Base-by-base conservation (phyloP, 35 echinoderm and acorn worm species). In the Ophiothrix spiculata region DNA sequence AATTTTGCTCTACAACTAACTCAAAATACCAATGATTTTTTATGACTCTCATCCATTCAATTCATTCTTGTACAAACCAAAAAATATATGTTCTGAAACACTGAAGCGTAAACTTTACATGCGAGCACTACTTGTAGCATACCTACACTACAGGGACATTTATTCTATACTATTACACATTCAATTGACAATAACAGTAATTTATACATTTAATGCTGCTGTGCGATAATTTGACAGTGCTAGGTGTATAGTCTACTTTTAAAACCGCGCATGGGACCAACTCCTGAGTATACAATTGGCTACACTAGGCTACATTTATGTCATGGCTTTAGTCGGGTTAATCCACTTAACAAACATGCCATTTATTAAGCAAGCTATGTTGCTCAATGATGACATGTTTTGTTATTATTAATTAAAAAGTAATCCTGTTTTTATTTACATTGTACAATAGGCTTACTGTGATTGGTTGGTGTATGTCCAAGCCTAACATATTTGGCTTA, bases 271-370 rank as follows among this genome's bases (percentile, higher is more conserved):
- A 69, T 21, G 21, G 3, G 17, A 12, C 60, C 23, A 4, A 28
- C 60, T n/a, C 25, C 60, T 69, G 60, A 69, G 8, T 69, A 69
- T 69, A 69, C 25, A 69, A 69, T 15, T 12, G 60, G 25, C 60
- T 69, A 69, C 60, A 25, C 60, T 69, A 69, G 60, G 60, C 60
- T 69, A 69, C 60, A 25, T 12, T 69, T 69, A 69, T 69, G 60
- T 69, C 25, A 69, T 69, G 60, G 60, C 60, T 10, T 69, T 69
- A 15, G 17, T 15, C 29, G 8, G 8, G 45, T 8, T 11, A 28
- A 25, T 69, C 29, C 60, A 69, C 23, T 25, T 69, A 25, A 69
- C 10, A 69, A 69, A 69, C 1, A 69, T 69, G 60, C 16, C 60
- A 69, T 28, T 69, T 69, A 54, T 25, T 25, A 28, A 69, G 29